Percentiles rank a stretch among this genome's conserved stretches.
phyloP scores from a whole-genome alignment of 2,797 vertebrate species.

The Masticophis lateralis region DNA sequence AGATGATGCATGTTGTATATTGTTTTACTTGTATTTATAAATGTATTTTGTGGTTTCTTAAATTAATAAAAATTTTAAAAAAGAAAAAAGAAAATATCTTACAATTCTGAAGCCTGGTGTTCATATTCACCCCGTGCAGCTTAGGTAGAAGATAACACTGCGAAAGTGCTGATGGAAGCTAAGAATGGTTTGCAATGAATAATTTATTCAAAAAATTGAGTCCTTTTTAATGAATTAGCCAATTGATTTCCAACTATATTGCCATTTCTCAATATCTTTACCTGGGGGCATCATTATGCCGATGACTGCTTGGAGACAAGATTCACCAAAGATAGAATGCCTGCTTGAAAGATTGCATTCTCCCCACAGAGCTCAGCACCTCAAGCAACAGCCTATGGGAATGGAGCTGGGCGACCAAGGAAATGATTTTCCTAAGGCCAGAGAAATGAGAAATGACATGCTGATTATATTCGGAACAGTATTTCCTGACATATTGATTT shows the following conservation, averaged over 20 bases:
- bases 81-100: not conserved
- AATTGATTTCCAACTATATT: not conserved
- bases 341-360: not conserved
- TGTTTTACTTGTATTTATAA: no score
- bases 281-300: conserved; percentile 8
- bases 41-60: no score
- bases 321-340: not conserved
- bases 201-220: not conserved
- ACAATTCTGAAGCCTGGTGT: not conserved
- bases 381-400: not conserved
- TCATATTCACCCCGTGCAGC: not conserved
- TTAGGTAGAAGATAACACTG: not conserved
- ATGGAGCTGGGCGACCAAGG: not conserved
- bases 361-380: not conserved
- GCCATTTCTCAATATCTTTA: conserved; percentile 1
- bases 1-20: no score
- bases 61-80: no score
- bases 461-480: not conserved
- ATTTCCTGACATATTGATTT: not conserved
- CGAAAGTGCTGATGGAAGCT: conserved; percentile 3
- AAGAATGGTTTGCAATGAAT: not conserved
- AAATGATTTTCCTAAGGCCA: not conserved
- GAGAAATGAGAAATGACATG: not conserved
- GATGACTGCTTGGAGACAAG: not conserved
- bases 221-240: not conserved